These are phyloP conservation scores for Tursiops truncatus DNA, from an alignment of 2,113 vertebrate species.

Conservation along the genomic window DNA sequence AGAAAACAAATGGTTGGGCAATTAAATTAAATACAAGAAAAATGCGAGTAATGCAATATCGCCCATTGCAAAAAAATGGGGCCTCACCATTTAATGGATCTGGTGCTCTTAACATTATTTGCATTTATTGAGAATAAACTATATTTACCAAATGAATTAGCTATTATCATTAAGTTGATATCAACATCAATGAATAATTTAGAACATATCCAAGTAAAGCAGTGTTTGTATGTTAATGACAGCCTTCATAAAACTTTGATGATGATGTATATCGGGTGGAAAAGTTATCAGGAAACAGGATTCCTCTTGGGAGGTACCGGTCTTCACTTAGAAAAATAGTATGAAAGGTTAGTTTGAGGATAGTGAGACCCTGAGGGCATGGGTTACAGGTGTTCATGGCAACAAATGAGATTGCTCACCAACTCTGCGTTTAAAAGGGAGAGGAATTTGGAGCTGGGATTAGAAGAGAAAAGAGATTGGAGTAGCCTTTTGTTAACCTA, in stretches of 20 bases:
- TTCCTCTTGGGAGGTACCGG: not conserved
- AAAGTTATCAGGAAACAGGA: not conserved
- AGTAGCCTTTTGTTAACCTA: not conserved
- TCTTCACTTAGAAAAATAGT: not conserved
- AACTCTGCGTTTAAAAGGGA: not conserved
- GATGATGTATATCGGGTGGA: not conserved
- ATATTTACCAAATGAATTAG: not conserved
- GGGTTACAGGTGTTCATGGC: not conserved
- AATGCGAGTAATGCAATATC: not conserved
- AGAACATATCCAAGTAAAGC: conserved; percentile 4
- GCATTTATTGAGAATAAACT: not conserved
- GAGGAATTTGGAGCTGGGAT: too few species aligned
- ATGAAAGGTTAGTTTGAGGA: not conserved
- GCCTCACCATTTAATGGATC: not conserved
- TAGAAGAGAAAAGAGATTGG: not conserved
- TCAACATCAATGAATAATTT: conserved; percentile 10
- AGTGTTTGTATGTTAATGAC: not conserved
- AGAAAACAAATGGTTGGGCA: conserved; percentile 6
- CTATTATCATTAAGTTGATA: conserved; percentile 5
- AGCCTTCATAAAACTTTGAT: not conserved
- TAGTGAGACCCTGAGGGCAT: not conserved
- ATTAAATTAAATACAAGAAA: not conserved
- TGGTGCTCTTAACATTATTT: not conserved
- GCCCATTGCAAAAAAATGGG: not conserved
- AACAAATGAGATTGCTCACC: not conserved